These are phyloP conservation scores for Plotosus lineatus DNA, from an alignment of 2,113 vertebrate genomes.

Conservation along the genomic window DNA sequence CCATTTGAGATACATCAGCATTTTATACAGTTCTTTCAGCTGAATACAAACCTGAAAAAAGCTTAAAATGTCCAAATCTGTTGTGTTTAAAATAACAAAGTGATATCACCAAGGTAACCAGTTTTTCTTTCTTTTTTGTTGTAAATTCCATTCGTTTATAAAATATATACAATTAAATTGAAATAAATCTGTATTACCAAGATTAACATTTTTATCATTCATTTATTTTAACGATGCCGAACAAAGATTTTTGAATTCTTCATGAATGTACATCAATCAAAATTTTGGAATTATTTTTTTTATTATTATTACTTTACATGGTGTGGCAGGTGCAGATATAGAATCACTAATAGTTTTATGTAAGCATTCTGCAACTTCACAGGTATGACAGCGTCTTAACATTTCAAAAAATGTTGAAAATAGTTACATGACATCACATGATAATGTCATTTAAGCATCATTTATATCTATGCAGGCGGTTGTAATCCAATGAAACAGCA, in stretches of 20 bases:
- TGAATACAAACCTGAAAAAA: not conserved
- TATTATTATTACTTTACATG: not conserved
- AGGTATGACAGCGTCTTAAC: not conserved
- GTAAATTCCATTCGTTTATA: not conserved
- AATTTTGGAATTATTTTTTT: not conserved
- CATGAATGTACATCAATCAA: not conserved
- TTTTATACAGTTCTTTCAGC: not conserved
- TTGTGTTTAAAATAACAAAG: conserved; percentile 8
- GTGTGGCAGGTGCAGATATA: not conserved
- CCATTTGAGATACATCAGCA: not conserved
- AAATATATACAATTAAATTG: not conserved
- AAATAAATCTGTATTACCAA: not conserved
- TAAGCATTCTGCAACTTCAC: not conserved
- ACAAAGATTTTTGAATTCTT: not conserved
- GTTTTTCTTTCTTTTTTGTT: not conserved
- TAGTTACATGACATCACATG: not conserved
- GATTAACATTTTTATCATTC: not conserved
- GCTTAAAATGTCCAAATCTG: not conserved
- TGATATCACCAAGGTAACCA: conserved; percentile 6
- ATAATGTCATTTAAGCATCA: not conserved
- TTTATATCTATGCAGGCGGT: not conserved
- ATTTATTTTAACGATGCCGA: not conserved
- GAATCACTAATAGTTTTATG: not conserved
- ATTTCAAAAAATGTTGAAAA: not conserved
- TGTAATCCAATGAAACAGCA: not conserved